Evolutionary conservation across 2,113 vertebrate genomes (phyloP), one percentile per base, ranked within the genome.

Genomic region (Monopterus albus): DNA sequence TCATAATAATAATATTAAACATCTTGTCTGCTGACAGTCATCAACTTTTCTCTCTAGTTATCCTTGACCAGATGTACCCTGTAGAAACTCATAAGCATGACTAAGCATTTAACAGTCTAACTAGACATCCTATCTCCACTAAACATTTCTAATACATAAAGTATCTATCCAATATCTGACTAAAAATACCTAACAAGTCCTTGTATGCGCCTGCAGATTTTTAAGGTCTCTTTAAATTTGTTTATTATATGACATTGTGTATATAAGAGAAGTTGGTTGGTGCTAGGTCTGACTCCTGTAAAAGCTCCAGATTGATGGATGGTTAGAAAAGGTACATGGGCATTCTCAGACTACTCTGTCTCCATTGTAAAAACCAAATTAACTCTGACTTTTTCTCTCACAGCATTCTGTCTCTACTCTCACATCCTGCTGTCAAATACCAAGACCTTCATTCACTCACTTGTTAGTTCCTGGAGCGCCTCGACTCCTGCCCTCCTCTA

Each of bases 341-440:
- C 61, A 10, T 5, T 49, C 8, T 58, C 57, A 57, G 51, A 53
- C 58, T 49, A 7, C 39, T 71, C 23, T 10, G 21, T 69, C 49
- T 60, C 9, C 18, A 47, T 61, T 65, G 50, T 75, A 56, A 80
- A 78, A 76, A 70, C 25, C 45, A 71, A 51, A 59, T 63, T 26
- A 17, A 15, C 42, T 60, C 47, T 0, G 35, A 66, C 43, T 75
- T 81, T 43, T 56, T 26, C 28, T 15, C 17, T 58, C 12, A 14
- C 38, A 55, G 57, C 42, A 20, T 5, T 31, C 40, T 56, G 20
- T 45, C 25, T 26, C 12, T 25, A 8, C 7, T 40, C 69, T 53
- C 28, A 60, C 75, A 71, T 80, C 81, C 78, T 80, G 68, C 61
- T 45, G 45, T 75, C 63, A 73, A 55, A 80, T 21, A 73, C 79